Base-by-base conservation (phyloP, 2,797 vertebrate genomes). In the Corythornis leucogaster region DNA sequence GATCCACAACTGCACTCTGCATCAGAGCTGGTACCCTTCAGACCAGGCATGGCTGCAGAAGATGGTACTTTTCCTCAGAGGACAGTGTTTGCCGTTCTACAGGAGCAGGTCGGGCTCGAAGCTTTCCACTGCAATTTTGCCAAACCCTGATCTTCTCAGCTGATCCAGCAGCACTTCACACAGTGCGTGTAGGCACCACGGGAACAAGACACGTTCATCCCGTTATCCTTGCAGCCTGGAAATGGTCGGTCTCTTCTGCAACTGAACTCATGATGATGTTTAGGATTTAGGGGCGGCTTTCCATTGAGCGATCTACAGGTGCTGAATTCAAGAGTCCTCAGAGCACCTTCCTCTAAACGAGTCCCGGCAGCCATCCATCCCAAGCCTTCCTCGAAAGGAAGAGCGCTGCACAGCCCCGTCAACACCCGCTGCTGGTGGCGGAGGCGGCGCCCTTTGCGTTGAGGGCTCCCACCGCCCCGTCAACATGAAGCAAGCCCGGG, bases 221-320 rank as follows among this genome's bases (percentile, higher is more conserved):
- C 9, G 3, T 11, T 14, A 6, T 35, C 33, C 66, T 22, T 5
- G 5, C 66, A 16, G 54, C 11, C 54, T 8, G 50, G 28, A 30
- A 61, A 26, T 3, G 2, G 35, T 17, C 15, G 6, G 26, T 63
- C 26, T 43, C 6, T 35, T 31, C 31, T 3, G 5, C 55, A 20
- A 2, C 15, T 3, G 11, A 45, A 40, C 18, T 5, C 28, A 16
- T 15, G 5, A 6, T 9, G 22, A 7, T 0, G 14, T 15, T 45
- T n/a, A 55, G 64, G 13, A n/a, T 62, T 55, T 54, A 38, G 8
- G n/a, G 17, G 11, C 11, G 35, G 10, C 42, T 50, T 18, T 24
- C 54, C 12, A 26, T 9, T 18, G 76, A 38, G 51, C 9, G 80
- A 78, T 35, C 51, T 12, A 53, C 51, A 30, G 25, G 38, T 26